Evolutionary conservation across 2,113 vertebrate genomes (phyloP).

Genomic region (Paradoxurus hermaphroditus): DNA sequence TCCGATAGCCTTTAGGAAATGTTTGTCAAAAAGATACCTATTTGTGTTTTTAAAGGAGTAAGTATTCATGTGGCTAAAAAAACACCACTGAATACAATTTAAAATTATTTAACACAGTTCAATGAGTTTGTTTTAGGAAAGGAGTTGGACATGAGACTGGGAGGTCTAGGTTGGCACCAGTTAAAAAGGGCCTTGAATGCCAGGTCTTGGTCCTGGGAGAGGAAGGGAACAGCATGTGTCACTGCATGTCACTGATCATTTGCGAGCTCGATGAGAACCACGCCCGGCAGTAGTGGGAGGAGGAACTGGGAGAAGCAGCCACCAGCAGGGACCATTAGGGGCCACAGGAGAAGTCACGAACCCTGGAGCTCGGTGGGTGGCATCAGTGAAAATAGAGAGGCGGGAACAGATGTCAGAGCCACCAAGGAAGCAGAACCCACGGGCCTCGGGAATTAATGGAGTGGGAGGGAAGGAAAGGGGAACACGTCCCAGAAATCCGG

Average conservation of each 20-base stretch:
- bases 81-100: background rate
- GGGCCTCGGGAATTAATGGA: background rate
- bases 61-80: constrained; percentile 11
- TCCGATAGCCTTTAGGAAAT: background rate
- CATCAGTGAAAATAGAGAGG: background rate
- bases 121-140: constrained; percentile 27
- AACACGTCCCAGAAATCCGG: background rate
- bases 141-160: background rate
- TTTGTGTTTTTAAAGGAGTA: constrained; percentile 33
- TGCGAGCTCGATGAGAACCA: background rate
- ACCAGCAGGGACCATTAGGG: background rate
- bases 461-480: background rate
- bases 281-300: background rate
- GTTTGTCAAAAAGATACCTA: constrained; percentile 19
- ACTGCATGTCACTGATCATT: background rate
- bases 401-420: background rate
- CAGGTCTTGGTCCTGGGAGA: background rate
- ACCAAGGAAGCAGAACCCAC: background rate
- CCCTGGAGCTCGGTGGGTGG: background rate
- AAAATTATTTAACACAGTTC: constrained; percentile 1
- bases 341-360: background rate
- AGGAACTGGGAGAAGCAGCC: background rate
- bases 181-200: constrained; percentile 24
- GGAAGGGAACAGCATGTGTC: background rate
- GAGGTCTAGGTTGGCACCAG: background rate